Percentiles rank a stretch among this genome's conserved stretches.
These are phyloP conservation scores for Macrotrachela quadricornifera DNA, from an alignment of 1,140 invertebrate species.

Conservation along the genomic window DNA sequence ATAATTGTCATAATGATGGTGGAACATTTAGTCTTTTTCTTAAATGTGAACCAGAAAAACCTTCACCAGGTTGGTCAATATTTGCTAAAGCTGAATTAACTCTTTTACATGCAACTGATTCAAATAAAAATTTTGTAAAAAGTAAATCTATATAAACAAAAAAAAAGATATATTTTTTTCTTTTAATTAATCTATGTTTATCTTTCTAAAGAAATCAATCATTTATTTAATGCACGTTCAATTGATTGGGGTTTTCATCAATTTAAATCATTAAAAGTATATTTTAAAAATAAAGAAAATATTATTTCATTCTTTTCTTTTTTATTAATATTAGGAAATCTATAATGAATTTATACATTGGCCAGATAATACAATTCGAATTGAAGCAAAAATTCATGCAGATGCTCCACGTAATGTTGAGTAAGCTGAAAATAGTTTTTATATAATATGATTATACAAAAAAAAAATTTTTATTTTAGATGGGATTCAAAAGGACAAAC, in stretches of 20 bases:
- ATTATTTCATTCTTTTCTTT: background rate
- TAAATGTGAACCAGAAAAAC: conserved; percentile 33
- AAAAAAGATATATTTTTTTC: too few species aligned
- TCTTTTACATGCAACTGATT: conserved; percentile 24
- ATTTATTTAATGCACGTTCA: conserved; percentile 71
- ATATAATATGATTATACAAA: too few species aligned
- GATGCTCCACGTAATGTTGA: too few species aligned
- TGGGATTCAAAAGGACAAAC: conserved; percentile 99
- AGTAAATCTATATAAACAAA: background rate
- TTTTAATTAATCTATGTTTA: conserved; percentile 9
- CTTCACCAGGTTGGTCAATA: conserved; percentile 67
- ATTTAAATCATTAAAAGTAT: conserved; percentile 51
- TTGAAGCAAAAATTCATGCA: too few species aligned
- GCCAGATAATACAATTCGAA: too few species aligned
- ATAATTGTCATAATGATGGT: too few species aligned
- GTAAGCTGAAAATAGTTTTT: too few species aligned
- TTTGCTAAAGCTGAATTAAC: conserved; percentile 75
- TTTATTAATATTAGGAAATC: background rate
- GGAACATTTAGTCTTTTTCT: conserved; percentile 28
- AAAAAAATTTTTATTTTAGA: too few species aligned
- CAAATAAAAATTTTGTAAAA: conserved; percentile 4
- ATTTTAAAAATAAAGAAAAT: background rate
- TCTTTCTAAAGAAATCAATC: conserved; percentile 46
- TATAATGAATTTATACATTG: too few species aligned
- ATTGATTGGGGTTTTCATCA: conserved; percentile 97